Percentiles rank a stretch among this genome's conserved stretches.
Conservation (phyloP, 2,888 invertebrate species). For the Meiosimyza platycephala region DNA sequence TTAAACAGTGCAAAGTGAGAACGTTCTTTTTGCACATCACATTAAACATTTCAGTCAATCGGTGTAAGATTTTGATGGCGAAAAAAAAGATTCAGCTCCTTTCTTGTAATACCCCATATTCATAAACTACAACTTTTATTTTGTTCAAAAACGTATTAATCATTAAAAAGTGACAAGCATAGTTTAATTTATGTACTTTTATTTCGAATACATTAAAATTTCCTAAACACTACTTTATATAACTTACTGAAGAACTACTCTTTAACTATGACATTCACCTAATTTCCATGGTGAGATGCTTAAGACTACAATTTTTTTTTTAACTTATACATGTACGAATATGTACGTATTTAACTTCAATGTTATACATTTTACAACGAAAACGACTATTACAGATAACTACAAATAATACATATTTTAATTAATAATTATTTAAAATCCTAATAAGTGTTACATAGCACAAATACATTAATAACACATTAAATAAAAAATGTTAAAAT, state of each 20-base stretch:
- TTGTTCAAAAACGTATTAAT: too few relatives aligned
- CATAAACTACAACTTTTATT: too few relatives aligned
- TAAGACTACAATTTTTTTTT: constrained; percentile 1
- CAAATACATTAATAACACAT: not conserved
- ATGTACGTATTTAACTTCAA: constrained; percentile 10
- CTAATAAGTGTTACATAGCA: not conserved
- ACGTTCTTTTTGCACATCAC: too few relatives aligned
- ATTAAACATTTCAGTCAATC: too few relatives aligned
- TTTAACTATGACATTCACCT: constrained; percentile 31
- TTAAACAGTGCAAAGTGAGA: too few relatives aligned
- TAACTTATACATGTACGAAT: not conserved
- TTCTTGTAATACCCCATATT: too few relatives aligned
- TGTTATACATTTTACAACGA: constrained; percentile 6
- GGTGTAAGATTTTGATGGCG: too few relatives aligned
- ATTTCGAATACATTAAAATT: constrained; percentile 59
- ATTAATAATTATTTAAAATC: not conserved
- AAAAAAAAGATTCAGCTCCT: too few relatives aligned
- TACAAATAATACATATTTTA: constrained; percentile 1
- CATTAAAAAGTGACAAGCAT: too few relatives aligned
- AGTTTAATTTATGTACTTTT: constrained; percentile 42
- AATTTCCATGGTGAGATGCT: constrained; percentile 8
- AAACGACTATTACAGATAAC: not conserved
- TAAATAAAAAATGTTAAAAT: too few relatives aligned
- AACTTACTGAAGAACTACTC: constrained; percentile 30
- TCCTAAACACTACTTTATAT: constrained; percentile 54